A percentile compares a stretch with the other conserved stretches of the same genome.
Evolutionary conservation across 23 tunicate genomes (phyloP).

Genomic region (Styela clava): DNA sequence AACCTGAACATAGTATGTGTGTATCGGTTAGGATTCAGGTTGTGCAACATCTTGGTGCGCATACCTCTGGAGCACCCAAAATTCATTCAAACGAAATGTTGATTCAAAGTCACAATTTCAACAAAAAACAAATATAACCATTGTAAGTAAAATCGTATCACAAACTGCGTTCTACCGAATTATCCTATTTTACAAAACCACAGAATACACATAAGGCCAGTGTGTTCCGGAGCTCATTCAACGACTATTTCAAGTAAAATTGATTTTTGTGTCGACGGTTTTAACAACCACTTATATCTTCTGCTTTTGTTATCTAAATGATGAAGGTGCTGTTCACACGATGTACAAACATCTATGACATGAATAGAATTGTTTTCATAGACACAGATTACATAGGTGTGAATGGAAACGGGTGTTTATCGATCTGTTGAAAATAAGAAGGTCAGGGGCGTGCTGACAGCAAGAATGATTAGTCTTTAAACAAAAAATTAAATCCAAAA

Average conservation of each 20-base stretch:
- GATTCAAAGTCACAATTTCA: too few relatives aligned
- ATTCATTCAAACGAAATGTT: too few relatives aligned
- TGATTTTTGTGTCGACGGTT: neutral
- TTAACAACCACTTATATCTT: neutral
- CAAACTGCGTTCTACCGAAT: neutral
- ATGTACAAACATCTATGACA: neutral
- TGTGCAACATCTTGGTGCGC: too few relatives aligned
- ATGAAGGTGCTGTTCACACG: neutral
- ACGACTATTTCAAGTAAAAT: neutral
- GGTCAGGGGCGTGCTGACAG: conserved; percentile 1
- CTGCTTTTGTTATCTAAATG: neutral
- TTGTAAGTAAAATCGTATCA: neutral
- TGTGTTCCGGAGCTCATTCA: neutral
- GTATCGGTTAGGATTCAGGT: too few relatives aligned
- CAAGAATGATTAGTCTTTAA: too few relatives aligned
- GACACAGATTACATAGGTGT: neutral
- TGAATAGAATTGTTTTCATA: neutral
- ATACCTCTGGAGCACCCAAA: too few relatives aligned
- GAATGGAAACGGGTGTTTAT: neutral
- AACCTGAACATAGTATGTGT: too few relatives aligned
- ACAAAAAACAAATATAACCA: too few relatives aligned
- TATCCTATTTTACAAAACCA: neutral
- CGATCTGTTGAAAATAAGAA: neutral
- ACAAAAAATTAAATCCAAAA: too few relatives aligned
- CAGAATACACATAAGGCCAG: neutral